Conservation (phyloP, 2,113 vertebrate genomes). For the Hassar affinis region DNA sequence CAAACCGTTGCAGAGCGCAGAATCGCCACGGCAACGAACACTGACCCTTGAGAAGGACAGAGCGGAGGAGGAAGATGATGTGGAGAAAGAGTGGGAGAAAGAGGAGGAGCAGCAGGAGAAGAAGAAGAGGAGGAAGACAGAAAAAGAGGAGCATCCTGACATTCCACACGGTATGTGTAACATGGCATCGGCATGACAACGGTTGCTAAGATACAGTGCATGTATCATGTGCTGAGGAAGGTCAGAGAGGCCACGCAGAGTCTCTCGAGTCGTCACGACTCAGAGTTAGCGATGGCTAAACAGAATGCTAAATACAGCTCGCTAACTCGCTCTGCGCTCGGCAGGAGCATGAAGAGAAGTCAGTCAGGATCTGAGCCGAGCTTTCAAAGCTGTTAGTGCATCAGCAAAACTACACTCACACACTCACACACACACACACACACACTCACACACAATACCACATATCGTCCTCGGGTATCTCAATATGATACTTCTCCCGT, state of each 20-base stretch:
- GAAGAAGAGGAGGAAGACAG: conserved; percentile 15
- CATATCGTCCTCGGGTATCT: not conserved
- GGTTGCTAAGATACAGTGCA: conserved; percentile 46
- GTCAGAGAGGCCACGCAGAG: conserved; percentile 33
- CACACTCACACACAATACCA: not conserved
- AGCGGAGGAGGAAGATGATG: conserved; percentile 43
- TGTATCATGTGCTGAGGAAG: conserved; percentile 26
- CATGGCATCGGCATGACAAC: conserved; percentile 29
- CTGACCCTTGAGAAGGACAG: conserved; percentile 10
- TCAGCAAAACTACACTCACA: too few species aligned
- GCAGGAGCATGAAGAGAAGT: not conserved
- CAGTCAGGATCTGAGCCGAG: not conserved
- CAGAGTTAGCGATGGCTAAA: not conserved
- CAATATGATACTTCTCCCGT: not conserved
- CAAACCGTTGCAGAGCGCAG: conserved; percentile 25
- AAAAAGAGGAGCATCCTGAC: conserved; percentile 60
- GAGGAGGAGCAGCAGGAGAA: conserved; percentile 63
- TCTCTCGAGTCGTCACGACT: conserved; percentile 41
- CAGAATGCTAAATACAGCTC: conserved; percentile 14
- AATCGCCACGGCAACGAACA: conserved; percentile 23
- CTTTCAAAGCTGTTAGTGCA: not conserved
- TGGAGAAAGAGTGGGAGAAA: conserved; percentile 67
- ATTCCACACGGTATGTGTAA: conserved; percentile 52
- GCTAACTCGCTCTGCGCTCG: not conserved
- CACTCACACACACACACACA: not conserved